Evolutionary conservation across 37 sponge, comb jelly and placozoan genomes (phyloP), one percentile per base, ranked within the genome.

Genomic region (Hexactinellida sp.): DNA sequence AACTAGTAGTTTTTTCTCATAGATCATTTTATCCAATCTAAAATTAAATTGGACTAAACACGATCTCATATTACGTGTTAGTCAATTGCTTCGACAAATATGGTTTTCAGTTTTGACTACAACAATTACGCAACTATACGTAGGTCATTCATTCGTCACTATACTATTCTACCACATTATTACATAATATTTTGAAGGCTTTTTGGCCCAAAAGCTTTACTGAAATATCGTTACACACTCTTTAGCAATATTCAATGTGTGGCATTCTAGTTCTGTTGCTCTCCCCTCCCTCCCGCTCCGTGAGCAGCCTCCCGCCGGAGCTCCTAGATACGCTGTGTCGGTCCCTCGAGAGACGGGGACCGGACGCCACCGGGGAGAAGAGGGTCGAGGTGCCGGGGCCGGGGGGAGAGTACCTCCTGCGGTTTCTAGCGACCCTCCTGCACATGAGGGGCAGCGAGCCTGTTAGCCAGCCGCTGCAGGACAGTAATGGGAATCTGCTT

Each of bases 351-450:
- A 63, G 76, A 63, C 21, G 76, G 34, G 76, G 76, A 63, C 76
- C 76, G 5, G 76, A 63, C 13, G 76, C 19, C 3, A 7, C 76
- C 5, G 76, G 76, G 3, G 76, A 63, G 76, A 63, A n/a, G 76
- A 47, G 13, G 52, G 16, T 47, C 9, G n/a, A n/a, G n/a, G 47
- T 41, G 5, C 30, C 30, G 3, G 83, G 32, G 52, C 52, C 41
- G 23, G 87, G 87, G 0, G 83, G 83, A 0, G 55, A 54, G 3
- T 37, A 39, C 36, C 51, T 38, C 0, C 55, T 92, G 9, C 19
- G 84, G 3, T 38, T 94, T 25, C 25, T 85, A 21, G 94, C 90
- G 0, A 84, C 90, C 0, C 86, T 94, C 28, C 93, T 94, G 23
- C 88, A 86, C 36, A 91, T 95, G 92, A 87, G 96, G 54, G 92